Evolutionary conservation across 2,888 invertebrate species (phyloP).

Genomic region (Cephus pulcher): DNA sequence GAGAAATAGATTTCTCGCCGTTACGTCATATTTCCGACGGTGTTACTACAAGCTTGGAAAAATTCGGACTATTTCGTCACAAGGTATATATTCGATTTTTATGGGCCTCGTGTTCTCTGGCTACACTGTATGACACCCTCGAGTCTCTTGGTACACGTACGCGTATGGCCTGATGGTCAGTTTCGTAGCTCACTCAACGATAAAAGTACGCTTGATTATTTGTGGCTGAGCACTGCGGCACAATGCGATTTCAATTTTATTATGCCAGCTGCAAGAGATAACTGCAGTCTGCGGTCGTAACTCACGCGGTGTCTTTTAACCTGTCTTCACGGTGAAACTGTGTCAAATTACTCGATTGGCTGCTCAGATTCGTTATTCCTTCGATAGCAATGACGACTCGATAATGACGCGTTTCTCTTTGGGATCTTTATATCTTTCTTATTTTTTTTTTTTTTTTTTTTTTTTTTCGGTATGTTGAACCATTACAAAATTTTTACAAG

Average conservation of each 20-base stretch:
- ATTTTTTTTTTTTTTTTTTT: neutral
- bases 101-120: neutral
- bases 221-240: conserved; percentile 35
- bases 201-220: conserved; percentile 52
- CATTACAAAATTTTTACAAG: neutral
- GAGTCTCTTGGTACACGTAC: neutral
- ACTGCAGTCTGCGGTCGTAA: conserved; percentile 38
- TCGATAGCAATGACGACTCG: conserved; percentile 10
- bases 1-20: neutral
- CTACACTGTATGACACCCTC: neutral
- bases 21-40: neutral
- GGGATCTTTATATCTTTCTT: neutral
- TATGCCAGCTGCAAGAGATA: conserved; percentile 53
- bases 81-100: neutral
- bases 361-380: neutral
- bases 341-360: conserved; percentile 47
- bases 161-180: neutral
- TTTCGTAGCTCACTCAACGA: conserved; percentile 35
- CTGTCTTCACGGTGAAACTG: conserved; percentile 52
- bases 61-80: neutral
- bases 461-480: neutral
- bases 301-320: conserved; percentile 53
- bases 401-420: conserved; percentile 18
- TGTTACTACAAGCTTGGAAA: neutral
- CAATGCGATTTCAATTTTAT: conserved; percentile 60